These are phyloP conservation scores for Trachurus trachurus DNA, from an alignment of 2,797 vertebrate genomes.

Conservation along the genomic window DNA sequence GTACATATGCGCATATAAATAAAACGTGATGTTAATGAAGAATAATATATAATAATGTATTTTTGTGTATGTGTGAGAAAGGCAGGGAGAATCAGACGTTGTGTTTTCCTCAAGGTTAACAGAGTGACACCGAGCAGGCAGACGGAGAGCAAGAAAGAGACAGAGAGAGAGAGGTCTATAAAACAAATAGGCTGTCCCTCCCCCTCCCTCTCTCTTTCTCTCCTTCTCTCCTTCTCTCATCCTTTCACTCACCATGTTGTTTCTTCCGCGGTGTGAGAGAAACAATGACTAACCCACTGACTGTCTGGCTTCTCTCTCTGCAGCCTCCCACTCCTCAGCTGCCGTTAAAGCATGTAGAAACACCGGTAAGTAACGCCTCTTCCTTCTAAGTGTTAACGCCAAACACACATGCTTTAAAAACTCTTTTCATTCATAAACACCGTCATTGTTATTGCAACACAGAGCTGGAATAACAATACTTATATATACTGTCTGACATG, in stretches of 20 bases:
- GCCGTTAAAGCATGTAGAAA: conserved; percentile 85
- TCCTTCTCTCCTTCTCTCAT: conserved; percentile 16
- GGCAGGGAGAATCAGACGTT: not conserved
- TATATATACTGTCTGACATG: not conserved
- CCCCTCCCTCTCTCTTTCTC: not conserved
- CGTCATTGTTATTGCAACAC: conserved; percentile 36
- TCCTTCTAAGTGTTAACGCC: conserved; percentile 7
- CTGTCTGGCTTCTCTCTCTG: conserved; percentile 67
- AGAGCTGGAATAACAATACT: conserved; percentile 31
- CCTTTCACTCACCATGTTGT: conserved; percentile 52
- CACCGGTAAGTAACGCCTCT: conserved; percentile 77
- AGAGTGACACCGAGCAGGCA: conserved; percentile 10
- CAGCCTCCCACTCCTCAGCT: conserved; percentile 84
- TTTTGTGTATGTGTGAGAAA: not conserved
- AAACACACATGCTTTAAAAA: conserved; percentile 51
- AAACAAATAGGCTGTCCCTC: not conserved
- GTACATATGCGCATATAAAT: too few relatives aligned
- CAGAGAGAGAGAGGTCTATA: not conserved
- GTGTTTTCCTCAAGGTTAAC: conserved; percentile 27
- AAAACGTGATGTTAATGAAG: not conserved
- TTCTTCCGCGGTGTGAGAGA: conserved; percentile 57
- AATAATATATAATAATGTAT: not conserved
- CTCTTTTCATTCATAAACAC: conserved; percentile 40
- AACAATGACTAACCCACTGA: conserved; percentile 63
- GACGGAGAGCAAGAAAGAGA: not conserved